Evolutionary conservation across 2,888 invertebrate species (phyloP).

Genomic region (Operophtera brumata): DNA sequence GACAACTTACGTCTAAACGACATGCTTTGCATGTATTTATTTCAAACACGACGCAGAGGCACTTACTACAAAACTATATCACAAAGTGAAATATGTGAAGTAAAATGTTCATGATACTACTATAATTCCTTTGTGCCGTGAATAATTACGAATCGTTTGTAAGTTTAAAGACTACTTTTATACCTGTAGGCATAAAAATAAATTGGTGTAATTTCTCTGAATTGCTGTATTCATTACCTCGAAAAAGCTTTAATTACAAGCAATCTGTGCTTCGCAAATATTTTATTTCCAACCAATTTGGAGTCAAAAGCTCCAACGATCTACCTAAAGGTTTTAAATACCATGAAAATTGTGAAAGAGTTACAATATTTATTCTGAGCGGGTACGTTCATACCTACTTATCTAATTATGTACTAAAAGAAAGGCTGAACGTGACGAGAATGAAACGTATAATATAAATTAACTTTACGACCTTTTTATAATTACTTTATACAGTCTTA

Average conservation of each 20-base stretch:
- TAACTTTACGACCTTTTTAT: slow-evolving; percentile 51
- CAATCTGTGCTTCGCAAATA: not conserved
- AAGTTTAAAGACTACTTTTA: not conserved
- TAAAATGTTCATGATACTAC: no score
- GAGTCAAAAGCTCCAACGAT: slow-evolving; percentile 18
- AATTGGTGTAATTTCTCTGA: not conserved
- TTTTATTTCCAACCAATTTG: slow-evolving; percentile 30
- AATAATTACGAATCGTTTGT: no score
- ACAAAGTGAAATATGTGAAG: no score
- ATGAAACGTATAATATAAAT: slow-evolving; percentile 58
- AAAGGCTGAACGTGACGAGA: slow-evolving; percentile 56
- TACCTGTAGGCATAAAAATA: not conserved
- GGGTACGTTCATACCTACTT: slow-evolving; percentile 31
- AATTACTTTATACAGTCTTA: slow-evolving; percentile 46
- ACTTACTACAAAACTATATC: no score
- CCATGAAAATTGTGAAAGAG: slow-evolving; percentile 35
- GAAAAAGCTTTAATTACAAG: not conserved
- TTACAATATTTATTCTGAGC: slow-evolving; percentile 37
- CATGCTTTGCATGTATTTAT: not conserved
- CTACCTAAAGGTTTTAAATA: slow-evolving; percentile 16
- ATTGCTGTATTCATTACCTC: not conserved
- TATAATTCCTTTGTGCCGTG: no score
- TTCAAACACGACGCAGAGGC: not conserved
- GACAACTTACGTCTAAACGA: slow-evolving; percentile 32
- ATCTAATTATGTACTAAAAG: slow-evolving; percentile 45